These are phyloP conservation scores for Hypselothyrea guttata DNA, from an alignment of 2,888 invertebrate genomes.

Conservation along the genomic window DNA sequence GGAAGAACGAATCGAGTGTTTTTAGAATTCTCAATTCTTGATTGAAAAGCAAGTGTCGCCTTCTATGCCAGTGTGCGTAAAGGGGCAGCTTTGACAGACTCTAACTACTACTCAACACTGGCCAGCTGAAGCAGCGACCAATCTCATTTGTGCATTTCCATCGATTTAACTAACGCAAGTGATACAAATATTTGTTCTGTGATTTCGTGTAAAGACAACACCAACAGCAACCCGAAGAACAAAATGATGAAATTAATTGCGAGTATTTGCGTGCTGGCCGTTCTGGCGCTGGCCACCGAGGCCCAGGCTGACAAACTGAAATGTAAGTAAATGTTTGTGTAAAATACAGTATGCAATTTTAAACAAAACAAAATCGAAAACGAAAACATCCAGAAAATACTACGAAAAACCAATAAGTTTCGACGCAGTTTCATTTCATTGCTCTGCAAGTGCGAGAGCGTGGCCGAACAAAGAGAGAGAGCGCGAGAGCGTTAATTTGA, in stretches of 20 bases:
- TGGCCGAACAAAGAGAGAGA: conserved; percentile 32
- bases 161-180: conserved; percentile 55
- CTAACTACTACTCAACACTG: conserved; percentile 71
- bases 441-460: conserved; percentile 12
- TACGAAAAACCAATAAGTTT: conserved; percentile 47
- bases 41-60: conserved; percentile 84
- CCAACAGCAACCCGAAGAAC: conserved; percentile 45
- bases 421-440: conserved; percentile 60
- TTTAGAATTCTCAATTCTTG: conserved; percentile 47
- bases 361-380: conserved; percentile 27
- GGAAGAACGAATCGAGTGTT: conserved; percentile 43
- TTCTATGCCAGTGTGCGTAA: conserved; percentile 97
- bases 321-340: conserved; percentile 85
- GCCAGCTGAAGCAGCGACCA: conserved; percentile 60
- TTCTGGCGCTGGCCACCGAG: conserved; percentile 68
- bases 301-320: conserved; percentile 84
- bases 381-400: conserved; percentile 31
- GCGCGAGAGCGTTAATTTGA: conserved; percentile 7
- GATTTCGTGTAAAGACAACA: conserved; percentile 74
- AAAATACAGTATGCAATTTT: background rate
- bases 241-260: conserved; percentile 85
- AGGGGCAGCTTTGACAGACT: conserved; percentile 82
- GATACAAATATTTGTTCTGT: conserved; percentile 67
- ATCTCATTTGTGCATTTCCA: conserved; percentile 77
- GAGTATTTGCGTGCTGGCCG: conserved; percentile 82